Evolutionary conservation across 1,140 invertebrate species (phyloP).

Genomic region (Ptiloglossa arizonensis): DNA sequence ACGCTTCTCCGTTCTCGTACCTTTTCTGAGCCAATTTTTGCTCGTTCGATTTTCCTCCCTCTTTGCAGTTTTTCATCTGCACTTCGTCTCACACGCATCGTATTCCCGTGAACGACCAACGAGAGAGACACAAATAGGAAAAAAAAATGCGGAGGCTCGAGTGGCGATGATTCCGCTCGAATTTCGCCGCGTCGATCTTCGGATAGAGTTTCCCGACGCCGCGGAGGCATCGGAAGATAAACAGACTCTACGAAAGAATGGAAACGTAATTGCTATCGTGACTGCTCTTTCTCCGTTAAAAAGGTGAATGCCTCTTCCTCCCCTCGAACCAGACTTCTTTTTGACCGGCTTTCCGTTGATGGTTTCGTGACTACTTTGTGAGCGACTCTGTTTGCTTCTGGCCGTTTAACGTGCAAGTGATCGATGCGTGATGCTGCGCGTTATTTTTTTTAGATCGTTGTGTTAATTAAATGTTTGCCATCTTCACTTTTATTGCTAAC

Average conservation of each 20-base stretch:
- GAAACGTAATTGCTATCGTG: slow-evolving; percentile 10
- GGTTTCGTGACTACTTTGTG: background rate
- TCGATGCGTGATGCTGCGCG: too few relatives aligned
- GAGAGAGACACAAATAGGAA: background rate
- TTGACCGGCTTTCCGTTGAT: background rate
- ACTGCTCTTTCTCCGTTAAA: slow-evolving; percentile 8
- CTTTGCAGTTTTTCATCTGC: background rate
- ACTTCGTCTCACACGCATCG: background rate
- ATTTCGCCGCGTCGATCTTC: slow-evolving; percentile 15
- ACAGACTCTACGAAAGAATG: slow-evolving; percentile 14
- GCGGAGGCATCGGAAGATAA: slow-evolving; percentile 5
- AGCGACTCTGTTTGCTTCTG: too few relatives aligned
- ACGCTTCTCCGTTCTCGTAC: too few relatives aligned
- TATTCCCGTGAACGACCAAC: background rate
- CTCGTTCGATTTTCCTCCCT: background rate
- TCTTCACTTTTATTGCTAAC: too few relatives aligned
- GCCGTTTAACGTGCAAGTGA: too few relatives aligned
- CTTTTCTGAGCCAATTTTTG: slow-evolving; percentile 1
- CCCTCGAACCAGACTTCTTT: background rate
- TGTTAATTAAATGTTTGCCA: too few relatives aligned
- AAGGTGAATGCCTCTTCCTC: too few relatives aligned
- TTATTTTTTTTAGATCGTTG: too few relatives aligned
- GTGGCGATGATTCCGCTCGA: slow-evolving; percentile 18
- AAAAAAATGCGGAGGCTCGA: slow-evolving; percentile 9
- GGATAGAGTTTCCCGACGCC: slow-evolving; percentile 4